Evolutionary conservation across 2,797 vertebrate genomes (phyloP).

Genomic region (Novumbra hubbsi): DNA sequence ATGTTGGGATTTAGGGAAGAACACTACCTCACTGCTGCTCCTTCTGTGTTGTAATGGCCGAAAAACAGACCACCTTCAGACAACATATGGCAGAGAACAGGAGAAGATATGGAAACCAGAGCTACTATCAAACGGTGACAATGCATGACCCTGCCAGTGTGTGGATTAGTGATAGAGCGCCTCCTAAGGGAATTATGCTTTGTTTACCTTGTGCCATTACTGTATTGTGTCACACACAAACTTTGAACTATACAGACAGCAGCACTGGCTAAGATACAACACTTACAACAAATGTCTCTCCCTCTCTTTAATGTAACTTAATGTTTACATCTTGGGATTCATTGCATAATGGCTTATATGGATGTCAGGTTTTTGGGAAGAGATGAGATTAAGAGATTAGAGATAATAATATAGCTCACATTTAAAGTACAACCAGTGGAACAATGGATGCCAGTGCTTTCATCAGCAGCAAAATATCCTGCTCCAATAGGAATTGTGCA

Average conservation of each 20-base stretch:
- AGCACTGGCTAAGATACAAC: not conserved
- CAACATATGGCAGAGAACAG: conserved; percentile 27
- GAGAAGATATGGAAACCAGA: not conserved
- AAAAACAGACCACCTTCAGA: conserved; percentile 37
- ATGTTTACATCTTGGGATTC: too few species aligned
- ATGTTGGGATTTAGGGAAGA: conserved; percentile 33
- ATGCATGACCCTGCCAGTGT: conserved; percentile 30
- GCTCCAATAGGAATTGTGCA: conserved; percentile 62
- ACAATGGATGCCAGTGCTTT: conserved; percentile 24
- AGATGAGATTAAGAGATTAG: conserved; percentile 37
- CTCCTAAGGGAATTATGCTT: conserved; percentile 25
- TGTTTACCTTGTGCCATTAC: conserved; percentile 36
- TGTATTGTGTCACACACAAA: conserved; percentile 21
- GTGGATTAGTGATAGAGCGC: conserved; percentile 31
- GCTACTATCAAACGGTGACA: conserved; percentile 28
- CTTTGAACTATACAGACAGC: conserved; percentile 1
- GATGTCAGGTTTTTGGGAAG: conserved; percentile 6
- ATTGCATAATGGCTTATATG: conserved; percentile 13
- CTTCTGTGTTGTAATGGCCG: conserved; percentile 56
- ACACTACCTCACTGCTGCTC: conserved; percentile 25
- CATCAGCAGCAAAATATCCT: conserved; percentile 56
- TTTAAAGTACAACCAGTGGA: conserved; percentile 38
- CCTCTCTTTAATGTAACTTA: too few species aligned
- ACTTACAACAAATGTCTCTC: too few species aligned
- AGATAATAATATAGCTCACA: conserved; percentile 40